phyloP scores from a whole-genome alignment of 2,797 vertebrate species.

The Chelonia mydas region DNA sequence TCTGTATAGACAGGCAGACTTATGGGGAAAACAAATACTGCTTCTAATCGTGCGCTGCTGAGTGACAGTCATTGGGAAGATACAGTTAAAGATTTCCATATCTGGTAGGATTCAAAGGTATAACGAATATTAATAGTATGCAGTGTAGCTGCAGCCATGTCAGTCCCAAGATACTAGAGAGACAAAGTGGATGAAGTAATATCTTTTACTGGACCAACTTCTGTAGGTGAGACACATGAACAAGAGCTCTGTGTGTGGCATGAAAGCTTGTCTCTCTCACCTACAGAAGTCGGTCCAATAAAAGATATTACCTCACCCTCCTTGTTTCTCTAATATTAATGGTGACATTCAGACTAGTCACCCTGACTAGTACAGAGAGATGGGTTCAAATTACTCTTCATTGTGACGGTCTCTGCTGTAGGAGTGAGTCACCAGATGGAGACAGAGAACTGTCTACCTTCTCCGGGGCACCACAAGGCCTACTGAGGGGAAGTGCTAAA shows the following conservation, averaged over 20 bases:
- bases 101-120: not conserved
- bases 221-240: too few species aligned
- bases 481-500: not conserved
- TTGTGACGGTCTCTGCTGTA: rapidly evolving
- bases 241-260: too few species aligned
- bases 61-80: not conserved
- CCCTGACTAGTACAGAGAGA: not conserved
- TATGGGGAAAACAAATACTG: not conserved
- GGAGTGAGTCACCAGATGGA: not conserved
- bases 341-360: not conserved
- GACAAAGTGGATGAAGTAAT: too few species aligned
- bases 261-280: too few species aligned
- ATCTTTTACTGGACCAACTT: too few species aligned
- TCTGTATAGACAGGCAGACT: not conserved
- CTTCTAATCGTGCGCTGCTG: not conserved
- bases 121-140: too few species aligned
- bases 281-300: too few species aligned
- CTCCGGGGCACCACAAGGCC: not conserved
- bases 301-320: too few species aligned
- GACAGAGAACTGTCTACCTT: not conserved
- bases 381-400: not conserved
- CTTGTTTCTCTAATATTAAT: not conserved
- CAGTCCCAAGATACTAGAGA: too few species aligned
- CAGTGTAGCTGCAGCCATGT: too few species aligned
- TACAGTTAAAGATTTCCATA: not conserved